These are phyloP conservation scores for Sibirionetta formosa DNA, from an alignment of 2,797 vertebrate genomes.

Conservation along the genomic window DNA sequence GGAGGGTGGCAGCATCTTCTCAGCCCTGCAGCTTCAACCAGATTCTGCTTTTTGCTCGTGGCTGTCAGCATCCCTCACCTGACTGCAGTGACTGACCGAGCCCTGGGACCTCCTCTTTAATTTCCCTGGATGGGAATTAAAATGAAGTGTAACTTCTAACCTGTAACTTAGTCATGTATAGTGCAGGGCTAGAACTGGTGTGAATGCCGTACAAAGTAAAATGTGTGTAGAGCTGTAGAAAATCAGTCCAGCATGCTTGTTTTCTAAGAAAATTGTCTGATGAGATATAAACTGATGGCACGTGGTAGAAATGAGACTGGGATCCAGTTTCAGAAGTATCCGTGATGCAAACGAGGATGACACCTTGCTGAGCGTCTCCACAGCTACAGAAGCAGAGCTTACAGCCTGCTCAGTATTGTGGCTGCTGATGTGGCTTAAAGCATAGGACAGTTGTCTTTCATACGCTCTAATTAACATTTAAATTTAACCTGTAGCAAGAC, in stretches of 20 bases:
- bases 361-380: neutral
- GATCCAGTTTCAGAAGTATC: neutral
- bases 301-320: neutral
- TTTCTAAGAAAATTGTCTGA: neutral
- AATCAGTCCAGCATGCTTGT: neutral
- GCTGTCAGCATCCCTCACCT: neutral
- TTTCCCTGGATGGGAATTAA: neutral
- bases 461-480: neutral
- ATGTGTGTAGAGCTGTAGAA: fast-evolving
- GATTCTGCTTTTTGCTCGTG: neutral
- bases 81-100: neutral
- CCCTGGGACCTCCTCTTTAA: neutral
- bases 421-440: neutral
- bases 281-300: neutral
- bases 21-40: neutral
- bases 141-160: neutral
- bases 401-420: neutral
- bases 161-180: neutral
- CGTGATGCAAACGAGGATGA: fast-evolving
- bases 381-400: neutral
- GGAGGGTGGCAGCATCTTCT: neutral
- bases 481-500: neutral
- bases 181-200: neutral
- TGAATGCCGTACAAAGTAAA: neutral
- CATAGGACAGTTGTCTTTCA: neutral